Evolutionary conservation across 1,140 invertebrate species (phyloP).

Genomic region (Listronotus bonariensis): DNA sequence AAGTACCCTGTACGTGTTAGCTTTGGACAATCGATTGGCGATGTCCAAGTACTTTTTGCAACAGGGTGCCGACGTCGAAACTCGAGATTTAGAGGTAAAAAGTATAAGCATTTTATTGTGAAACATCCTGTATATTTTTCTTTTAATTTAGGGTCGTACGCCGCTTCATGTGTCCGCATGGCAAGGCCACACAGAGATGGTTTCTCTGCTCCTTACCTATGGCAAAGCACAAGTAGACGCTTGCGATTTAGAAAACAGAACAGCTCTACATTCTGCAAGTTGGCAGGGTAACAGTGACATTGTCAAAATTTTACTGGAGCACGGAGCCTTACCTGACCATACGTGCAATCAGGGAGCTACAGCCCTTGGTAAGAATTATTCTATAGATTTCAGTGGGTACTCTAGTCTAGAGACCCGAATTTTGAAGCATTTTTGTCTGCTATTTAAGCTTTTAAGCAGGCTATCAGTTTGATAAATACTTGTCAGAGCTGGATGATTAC

Average conservation of each 20-base stretch:
- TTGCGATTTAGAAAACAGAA: conserved; percentile 86
- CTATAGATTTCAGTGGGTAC: no score
- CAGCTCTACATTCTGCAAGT: conserved; percentile 90
- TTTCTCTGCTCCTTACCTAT: conserved; percentile 76
- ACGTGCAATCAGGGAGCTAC: conserved; percentile 94
- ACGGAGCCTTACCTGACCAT: conserved; percentile 82
- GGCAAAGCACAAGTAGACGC: conserved; percentile 84
- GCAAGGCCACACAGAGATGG: conserved; percentile 94
- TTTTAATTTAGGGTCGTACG: conserved; percentile 71
- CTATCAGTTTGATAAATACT: no score
- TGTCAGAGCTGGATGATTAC: no score
- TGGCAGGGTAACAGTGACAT: conserved; percentile 91
- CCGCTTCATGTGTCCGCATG: conserved; percentile 91
- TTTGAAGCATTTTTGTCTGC: no score
- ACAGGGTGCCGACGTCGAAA: conserved; percentile 81
- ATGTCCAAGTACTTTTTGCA: conserved; percentile 84
- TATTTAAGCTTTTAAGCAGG: no score
- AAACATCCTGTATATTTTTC: not conserved
- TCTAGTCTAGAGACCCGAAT: no score
- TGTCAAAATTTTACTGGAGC: conserved; percentile 78
- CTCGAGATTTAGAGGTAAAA: conserved; percentile 81
- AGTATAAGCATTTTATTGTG: no score
- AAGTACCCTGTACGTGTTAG: conserved; percentile 89
- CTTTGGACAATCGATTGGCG: conserved; percentile 85
- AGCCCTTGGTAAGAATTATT: conserved; percentile 73